Percentiles rank a stretch among this genome's conserved stretches.
These are phyloP conservation scores for Erethizon dorsatum DNA, from an alignment of 2,797 vertebrate species.

Conservation along the genomic window DNA sequence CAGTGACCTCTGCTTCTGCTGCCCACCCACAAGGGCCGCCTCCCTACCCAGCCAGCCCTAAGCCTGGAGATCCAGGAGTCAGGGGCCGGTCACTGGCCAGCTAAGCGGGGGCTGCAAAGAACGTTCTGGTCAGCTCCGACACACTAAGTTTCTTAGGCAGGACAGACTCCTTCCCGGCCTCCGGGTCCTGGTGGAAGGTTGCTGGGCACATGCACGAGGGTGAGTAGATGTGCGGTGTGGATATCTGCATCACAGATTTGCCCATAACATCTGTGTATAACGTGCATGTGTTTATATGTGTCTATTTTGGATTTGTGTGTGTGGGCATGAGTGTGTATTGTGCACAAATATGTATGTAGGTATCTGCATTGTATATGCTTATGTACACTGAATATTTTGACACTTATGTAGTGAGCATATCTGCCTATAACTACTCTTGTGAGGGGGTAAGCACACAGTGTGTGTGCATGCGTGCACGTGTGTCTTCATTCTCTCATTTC, in stretches of 20 bases:
- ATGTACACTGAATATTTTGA: neutral
- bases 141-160: neutral
- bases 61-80: slow-evolving; percentile 52
- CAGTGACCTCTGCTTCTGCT: slow-evolving; percentile 80
- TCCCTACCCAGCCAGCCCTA: slow-evolving; percentile 52
- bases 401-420: neutral
- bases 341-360: neutral
- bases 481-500: neutral
- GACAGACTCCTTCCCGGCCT: slow-evolving; percentile 19
- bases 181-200: neutral
- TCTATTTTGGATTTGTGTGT: slow-evolving; percentile 5
- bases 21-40: slow-evolving; percentile 82
- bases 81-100: slow-evolving; percentile 43
- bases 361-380: neutral
- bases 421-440: neutral
- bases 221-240: neutral
- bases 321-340: neutral
- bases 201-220: neutral
- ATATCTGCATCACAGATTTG: neutral
- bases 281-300: neutral
- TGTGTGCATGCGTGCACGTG: neutral
- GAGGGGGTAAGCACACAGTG: neutral
- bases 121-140: slow-evolving; percentile 31
- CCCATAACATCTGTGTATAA: neutral
- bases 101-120: neutral